Percentiles rank a stretch among this genome's conserved stretches.
These are phyloP conservation scores for Phycodurus eques DNA, from an alignment of 2,113 vertebrate genomes.

Conservation along the genomic window DNA sequence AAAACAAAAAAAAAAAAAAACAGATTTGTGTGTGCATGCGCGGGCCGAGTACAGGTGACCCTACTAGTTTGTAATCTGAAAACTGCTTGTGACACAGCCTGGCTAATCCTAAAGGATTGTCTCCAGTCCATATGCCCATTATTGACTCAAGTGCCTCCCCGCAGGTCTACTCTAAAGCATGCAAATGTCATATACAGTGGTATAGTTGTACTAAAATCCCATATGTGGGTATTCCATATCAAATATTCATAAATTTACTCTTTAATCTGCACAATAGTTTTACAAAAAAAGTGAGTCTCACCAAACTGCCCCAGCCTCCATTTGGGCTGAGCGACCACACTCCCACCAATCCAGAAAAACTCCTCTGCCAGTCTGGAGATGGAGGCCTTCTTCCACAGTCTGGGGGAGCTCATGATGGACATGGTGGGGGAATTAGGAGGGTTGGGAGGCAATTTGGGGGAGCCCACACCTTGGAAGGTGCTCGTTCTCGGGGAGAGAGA, in stretches of 20 bases:
- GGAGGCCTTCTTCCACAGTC: slow-evolving; percentile 73
- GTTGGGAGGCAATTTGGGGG: slow-evolving; percentile 24
- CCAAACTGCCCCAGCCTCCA: slow-evolving; percentile 85
- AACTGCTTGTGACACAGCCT: slow-evolving; percentile 56
- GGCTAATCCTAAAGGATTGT: slow-evolving; percentile 75
- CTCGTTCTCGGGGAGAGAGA: slow-evolving; percentile 48
- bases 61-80: slow-evolving; percentile 62
- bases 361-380: slow-evolving; percentile 82
- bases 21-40: not conserved
- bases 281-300: slow-evolving; percentile 62
- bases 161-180: slow-evolving; percentile 8
- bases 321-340: slow-evolving; percentile 76
- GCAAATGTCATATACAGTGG: not conserved
- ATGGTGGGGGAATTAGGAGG: slow-evolving; percentile 29
- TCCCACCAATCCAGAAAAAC: slow-evolving; percentile 90
- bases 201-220: not conserved
- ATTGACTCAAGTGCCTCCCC: slow-evolving; percentile 40
- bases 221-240: not conserved
- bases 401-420: slow-evolving; percentile 70
- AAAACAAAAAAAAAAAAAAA: too few relatives aligned
- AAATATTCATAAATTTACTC: not conserved
- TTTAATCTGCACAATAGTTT: not conserved
- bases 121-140: slow-evolving; percentile 70
- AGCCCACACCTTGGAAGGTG: slow-evolving; percentile 49
- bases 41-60: slow-evolving; percentile 39